phyloP scores from a whole-genome alignment of 2,888 invertebrate genomes.

The Lacanobia oleracea region DNA sequence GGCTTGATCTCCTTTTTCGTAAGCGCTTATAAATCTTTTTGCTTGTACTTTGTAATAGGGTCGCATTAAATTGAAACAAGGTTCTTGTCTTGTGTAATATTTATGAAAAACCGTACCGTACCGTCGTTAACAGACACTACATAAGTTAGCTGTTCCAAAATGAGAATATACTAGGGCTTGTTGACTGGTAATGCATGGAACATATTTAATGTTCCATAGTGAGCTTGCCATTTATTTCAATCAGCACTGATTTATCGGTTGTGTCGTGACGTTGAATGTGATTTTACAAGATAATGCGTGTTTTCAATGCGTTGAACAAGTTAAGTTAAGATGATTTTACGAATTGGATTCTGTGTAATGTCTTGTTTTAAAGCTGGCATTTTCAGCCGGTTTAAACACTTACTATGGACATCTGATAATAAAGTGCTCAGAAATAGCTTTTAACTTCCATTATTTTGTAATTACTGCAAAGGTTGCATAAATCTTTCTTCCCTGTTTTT shows the following conservation, averaged over 20 bases:
- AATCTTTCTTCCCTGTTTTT: not conserved
- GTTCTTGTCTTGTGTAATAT: conserved; percentile 51
- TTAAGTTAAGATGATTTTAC: conserved; percentile 42
- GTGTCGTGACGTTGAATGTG: conserved; percentile 68
- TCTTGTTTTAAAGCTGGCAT: conserved; percentile 18
- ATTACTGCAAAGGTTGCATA: conserved; percentile 14
- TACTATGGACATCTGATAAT: conserved; percentile 8
- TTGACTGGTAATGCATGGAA: conserved; percentile 57
- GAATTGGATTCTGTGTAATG: conserved; percentile 36
- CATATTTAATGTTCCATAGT: conserved; percentile 72
- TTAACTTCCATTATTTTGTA: conserved; percentile 1
- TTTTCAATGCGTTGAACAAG: conserved; percentile 64
- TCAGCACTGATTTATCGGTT: conserved; percentile 74
- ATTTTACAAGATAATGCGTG: conserved; percentile 74
- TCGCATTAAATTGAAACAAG: conserved; percentile 60
- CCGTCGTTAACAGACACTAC: conserved; percentile 43
- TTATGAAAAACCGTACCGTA: conserved; percentile 47
- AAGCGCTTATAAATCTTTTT: conserved; percentile 56
- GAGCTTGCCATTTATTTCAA: conserved; percentile 77
- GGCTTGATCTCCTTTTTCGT: conserved; percentile 63
- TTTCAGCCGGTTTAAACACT: conserved; percentile 2
- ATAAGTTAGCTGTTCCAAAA: conserved; percentile 58
- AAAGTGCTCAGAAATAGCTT: conserved; percentile 3
- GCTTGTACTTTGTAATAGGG: conserved; percentile 57
- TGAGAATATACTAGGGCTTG: conserved; percentile 56